Evolutionary conservation across 2,888 invertebrate species (phyloP), one percentile per base, ranked within the genome.

Genomic region (Zaprionus obscuricornis): DNA sequence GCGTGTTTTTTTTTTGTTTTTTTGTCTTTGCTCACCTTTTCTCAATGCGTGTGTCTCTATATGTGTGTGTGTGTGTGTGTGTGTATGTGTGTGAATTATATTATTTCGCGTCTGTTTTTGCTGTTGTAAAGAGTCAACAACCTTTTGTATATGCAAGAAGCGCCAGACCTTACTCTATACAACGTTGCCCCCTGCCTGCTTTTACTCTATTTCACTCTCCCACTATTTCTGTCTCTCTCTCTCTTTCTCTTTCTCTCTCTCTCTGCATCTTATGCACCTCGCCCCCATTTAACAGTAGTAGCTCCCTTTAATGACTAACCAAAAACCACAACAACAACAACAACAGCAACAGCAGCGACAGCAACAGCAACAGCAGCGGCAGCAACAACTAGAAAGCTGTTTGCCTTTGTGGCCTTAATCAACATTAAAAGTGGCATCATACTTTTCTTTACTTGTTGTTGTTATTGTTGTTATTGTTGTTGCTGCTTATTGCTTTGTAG

Each of bases 41-140:
- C 51, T 55, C 16, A 10, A 18, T 62, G 33, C n/a, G 40, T 69
- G 37, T 57, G 52, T 52, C 49, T 62, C 34, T 62, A 37, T 46
- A 34, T 54, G 42, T 62, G 50, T 58, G 56, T 62, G 36, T 66
- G 29, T 65, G 42, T 49, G 26, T 72, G 75, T 62, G 36, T 66
- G 29, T 65, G 42, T 49, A 22, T 72, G 75, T 49, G 36, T 56
- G 62, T 45, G 73, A 64, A 77, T 81, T 73, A 67, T 73, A 73
- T 79, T 83, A 75, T 79, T 81, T 79, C 58, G 72, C 59, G 76
- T 78, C 85, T 78, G 78, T 83, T 75, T 66, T 68, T 73, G 81
- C 55, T 72, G 69, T 64, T 78, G 79, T 82, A 79, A 83, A 76
- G 50, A 85, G 78, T 79, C 78, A 79, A 85, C 76, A 79, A 79